A percentile compares a stretch with the other conserved stretches of the same genome.
Evolutionary conservation across 2,797 vertebrate genomes (phyloP).

Genomic region (Nyctibius grandis): DNA sequence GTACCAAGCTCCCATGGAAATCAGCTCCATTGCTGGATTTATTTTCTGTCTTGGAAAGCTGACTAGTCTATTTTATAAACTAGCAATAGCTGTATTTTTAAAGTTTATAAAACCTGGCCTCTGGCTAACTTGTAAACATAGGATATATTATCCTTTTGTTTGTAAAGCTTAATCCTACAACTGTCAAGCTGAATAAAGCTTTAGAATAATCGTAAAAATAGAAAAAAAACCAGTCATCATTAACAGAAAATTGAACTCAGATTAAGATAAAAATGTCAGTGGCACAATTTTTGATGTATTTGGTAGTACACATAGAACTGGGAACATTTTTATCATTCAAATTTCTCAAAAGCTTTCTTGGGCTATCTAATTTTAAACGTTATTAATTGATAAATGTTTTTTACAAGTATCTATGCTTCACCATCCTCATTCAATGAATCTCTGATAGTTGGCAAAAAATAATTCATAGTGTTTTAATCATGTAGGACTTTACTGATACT

Average conservation of each 20-base stretch:
- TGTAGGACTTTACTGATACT: not conserved
- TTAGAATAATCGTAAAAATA: slow-evolving; percentile 49
- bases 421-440: not conserved
- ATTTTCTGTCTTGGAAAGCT: slow-evolving; percentile 45
- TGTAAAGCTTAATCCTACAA: slow-evolving; percentile 56
- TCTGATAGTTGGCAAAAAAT: not conserved
- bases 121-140: slow-evolving; percentile 62
- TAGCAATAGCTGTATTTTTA: slow-evolving; percentile 50
- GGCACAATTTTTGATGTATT: not conserved
- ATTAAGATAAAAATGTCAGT: slow-evolving; percentile 26
- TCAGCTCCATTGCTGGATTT: slow-evolving; percentile 38
- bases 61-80: slow-evolving; percentile 58
- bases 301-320: not conserved
- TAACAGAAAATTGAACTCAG: slow-evolving; percentile 30
- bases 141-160: slow-evolving; percentile 55
- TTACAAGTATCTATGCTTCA: not conserved
- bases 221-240: not conserved
- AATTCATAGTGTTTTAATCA: not conserved
- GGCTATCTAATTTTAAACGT: not conserved
- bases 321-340: not conserved
- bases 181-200: slow-evolving; percentile 59
- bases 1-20: slow-evolving; percentile 34
- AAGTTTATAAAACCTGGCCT: slow-evolving; percentile 61
- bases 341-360: slow-evolving; percentile 28
- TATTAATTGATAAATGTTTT: not conserved